Conservation (phyloP, 2,797 vertebrate species). For the Pipistrellus pygmaeus region DNA sequence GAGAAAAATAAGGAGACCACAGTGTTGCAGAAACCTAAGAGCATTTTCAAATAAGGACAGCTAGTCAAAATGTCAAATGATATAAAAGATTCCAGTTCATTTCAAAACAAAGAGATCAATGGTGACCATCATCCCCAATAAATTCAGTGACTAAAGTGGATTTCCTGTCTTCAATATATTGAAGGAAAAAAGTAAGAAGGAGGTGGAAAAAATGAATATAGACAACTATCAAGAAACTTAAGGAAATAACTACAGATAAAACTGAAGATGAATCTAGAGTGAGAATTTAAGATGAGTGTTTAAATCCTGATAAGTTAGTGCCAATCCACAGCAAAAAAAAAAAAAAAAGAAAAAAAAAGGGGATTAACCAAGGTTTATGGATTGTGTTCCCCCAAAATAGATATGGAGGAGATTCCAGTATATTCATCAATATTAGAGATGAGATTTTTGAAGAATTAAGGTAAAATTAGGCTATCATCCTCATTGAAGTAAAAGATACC, state of each 20-base stretch:
- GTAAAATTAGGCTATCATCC: neutral
- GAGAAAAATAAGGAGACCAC: neutral
- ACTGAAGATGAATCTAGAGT: neutral
- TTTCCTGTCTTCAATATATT: neutral
- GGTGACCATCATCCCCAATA: neutral
- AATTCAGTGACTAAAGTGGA: neutral
- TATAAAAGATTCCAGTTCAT: neutral
- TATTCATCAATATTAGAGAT: neutral
- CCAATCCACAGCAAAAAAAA: neutral
- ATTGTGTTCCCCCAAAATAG: constrained; percentile 9
- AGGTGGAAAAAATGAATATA: constrained; percentile 1
- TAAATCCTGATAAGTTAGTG: constrained; percentile 44
- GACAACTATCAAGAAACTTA: neutral
- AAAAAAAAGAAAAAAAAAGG: constrained; percentile 40
- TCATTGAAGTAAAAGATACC: neutral
- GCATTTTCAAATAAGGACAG: neutral
- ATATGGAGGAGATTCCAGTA: neutral
- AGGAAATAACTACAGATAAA: constrained; percentile 20
- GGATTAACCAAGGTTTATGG: neutral
- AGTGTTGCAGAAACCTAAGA: neutral
- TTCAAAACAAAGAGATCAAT: neutral
- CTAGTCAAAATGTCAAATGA: neutral
- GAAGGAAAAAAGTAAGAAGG: neutral
- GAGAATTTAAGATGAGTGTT: neutral
- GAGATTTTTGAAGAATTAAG: neutral